Percentiles rank a stretch among this genome's conserved stretches.
phyloP scores from a whole-genome alignment of 2,888 invertebrate species.

The Mythimna ferrago region DNA sequence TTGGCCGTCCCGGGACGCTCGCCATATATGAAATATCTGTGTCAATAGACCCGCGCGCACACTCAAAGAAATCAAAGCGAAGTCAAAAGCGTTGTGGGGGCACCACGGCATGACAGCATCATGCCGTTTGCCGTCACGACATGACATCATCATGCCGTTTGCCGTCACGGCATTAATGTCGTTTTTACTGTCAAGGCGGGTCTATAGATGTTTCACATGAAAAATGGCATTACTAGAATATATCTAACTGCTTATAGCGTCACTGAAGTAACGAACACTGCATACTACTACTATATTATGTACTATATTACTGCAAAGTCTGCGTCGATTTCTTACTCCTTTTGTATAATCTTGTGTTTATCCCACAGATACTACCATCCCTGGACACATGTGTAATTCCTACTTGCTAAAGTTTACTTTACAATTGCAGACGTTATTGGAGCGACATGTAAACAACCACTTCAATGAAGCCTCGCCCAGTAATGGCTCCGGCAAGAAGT shows the following conservation, averaged over 20 bases:
- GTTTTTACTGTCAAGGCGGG: too few species aligned
- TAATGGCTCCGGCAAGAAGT: slow-evolving; percentile 92
- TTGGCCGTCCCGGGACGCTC: too few species aligned
- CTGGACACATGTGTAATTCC: slow-evolving; percentile 15
- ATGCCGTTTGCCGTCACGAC: too few species aligned
- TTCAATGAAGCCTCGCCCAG: slow-evolving; percentile 93
- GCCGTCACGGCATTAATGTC: too few species aligned
- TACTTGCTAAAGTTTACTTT: slow-evolving; percentile 33
- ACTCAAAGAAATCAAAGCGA: too few species aligned
- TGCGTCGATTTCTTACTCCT: slow-evolving; percentile 18
- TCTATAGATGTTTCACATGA: too few species aligned
- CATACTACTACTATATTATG: slow-evolving; percentile 20
- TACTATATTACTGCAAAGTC: slow-evolving; percentile 9
- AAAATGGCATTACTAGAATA: slow-evolving; percentile 34
- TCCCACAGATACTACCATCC: slow-evolving; percentile 23
- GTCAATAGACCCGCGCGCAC: too few species aligned
- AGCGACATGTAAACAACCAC: slow-evolving; percentile 98
- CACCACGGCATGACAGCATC: too few species aligned
- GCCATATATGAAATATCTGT: too few species aligned
- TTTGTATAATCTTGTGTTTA: slow-evolving; percentile 15
- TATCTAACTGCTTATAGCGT: slow-evolving; percentile 45
- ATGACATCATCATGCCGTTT: too few species aligned
- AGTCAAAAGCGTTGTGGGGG: too few species aligned
- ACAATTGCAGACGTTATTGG: slow-evolving; percentile 93
- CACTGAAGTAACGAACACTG: slow-evolving; percentile 20